These are phyloP conservation scores for Craniophora ligustri DNA, from an alignment of 2,888 invertebrate species.

Conservation along the genomic window DNA sequence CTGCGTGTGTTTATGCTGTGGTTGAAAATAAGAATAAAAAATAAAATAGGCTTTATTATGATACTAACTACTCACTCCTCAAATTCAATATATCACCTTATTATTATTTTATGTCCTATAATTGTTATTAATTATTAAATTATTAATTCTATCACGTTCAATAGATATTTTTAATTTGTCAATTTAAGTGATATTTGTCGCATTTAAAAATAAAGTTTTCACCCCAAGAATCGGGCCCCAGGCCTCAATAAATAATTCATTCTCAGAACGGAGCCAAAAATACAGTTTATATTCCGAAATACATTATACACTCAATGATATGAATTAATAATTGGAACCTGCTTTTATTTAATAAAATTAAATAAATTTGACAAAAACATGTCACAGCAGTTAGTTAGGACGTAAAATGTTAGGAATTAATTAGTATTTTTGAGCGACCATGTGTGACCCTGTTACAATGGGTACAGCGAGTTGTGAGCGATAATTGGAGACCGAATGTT, in stretches of 20 bases:
- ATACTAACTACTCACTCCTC: no score
- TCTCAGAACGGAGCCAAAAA: constrained; percentile 52
- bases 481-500: constrained; percentile 32
- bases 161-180: no score
- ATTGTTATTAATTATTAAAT: no score
- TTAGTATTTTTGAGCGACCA: constrained; percentile 48
- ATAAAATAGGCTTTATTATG: no score
- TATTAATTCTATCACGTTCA: no score
- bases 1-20: no score
- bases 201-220: no score
- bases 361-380: constrained; percentile 62
- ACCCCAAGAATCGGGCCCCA: no score
- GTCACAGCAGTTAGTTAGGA: constrained; percentile 44
- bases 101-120: no score
- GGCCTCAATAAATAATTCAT: constrained; percentile 75
- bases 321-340: constrained; percentile 62
- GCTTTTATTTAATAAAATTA: constrained; percentile 66
- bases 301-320: constrained; percentile 47
- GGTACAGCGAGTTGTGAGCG: constrained; percentile 24
- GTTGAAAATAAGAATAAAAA: no score
- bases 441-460: constrained; percentile 55
- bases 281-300: constrained; percentile 55
- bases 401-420: constrained; percentile 47
- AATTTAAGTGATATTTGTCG: no score
- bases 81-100: no score